Evolutionary conservation across 2,797 vertebrate species (phyloP).

Genomic region (Myoxocephalus aenaeus): DNA sequence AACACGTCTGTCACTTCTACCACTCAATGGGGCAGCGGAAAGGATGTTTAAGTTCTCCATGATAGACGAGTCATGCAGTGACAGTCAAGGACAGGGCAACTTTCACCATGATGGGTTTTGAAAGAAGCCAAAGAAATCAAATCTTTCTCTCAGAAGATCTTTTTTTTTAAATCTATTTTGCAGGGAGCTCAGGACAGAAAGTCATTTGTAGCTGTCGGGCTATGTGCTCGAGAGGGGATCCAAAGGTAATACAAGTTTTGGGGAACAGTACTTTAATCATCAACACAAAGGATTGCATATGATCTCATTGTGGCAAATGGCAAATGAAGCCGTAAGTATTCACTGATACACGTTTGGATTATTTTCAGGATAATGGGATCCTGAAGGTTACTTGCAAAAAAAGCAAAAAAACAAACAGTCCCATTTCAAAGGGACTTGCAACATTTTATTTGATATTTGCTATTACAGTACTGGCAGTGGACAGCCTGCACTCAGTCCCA

Average conservation of each 20-base stretch:
- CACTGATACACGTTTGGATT: slow-evolving; percentile 29
- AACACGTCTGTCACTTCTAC: slow-evolving; percentile 36
- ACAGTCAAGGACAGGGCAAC: slow-evolving; percentile 48
- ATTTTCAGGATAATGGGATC: slow-evolving; percentile 42
- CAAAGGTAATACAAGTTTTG: slow-evolving; percentile 46
- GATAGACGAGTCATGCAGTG: slow-evolving; percentile 25
- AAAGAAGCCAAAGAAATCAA: slow-evolving; percentile 36
- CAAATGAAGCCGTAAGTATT: slow-evolving; percentile 40
- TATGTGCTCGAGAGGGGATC: slow-evolving; percentile 38
- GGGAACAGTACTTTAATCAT: slow-evolving; percentile 62
- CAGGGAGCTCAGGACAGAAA: slow-evolving; percentile 37
- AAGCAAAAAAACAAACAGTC: slow-evolving; percentile 8
- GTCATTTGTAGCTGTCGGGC: slow-evolving; percentile 50
- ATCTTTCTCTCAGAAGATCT: slow-evolving; percentile 29
- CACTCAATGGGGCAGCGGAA: slow-evolving; percentile 21
- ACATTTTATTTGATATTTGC: slow-evolving; percentile 18
- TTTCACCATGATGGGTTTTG: slow-evolving; percentile 23
- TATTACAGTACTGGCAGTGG: background rate
- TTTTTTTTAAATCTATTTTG: slow-evolving; percentile 5
- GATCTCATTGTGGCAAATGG: slow-evolving; percentile 48
- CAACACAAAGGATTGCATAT: slow-evolving; percentile 45
- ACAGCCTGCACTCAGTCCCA: background rate
- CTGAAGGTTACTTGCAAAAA: slow-evolving; percentile 13
- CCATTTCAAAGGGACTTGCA: background rate
- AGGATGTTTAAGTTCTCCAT: slow-evolving; percentile 14